phyloP scores from a whole-genome alignment of 2,113 vertebrate species.

The Silurus glanis region DNA sequence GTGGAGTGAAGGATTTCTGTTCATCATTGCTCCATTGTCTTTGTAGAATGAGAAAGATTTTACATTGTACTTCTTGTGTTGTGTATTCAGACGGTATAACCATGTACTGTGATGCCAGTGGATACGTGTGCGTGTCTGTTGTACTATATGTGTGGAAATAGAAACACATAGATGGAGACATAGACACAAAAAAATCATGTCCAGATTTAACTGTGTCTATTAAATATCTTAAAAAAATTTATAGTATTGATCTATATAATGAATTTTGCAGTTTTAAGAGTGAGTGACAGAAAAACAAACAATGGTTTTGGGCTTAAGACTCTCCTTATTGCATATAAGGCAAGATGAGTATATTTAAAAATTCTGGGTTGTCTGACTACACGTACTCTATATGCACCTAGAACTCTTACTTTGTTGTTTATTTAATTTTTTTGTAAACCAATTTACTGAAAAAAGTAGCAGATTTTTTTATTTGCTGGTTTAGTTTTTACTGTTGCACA shows the following conservation, averaged over 20 bases:
- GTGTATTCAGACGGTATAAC: neutral
- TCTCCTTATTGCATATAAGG: constrained; percentile 14
- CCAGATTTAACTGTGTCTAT: neutral
- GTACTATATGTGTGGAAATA: constrained; percentile 16
- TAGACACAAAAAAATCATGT: constrained; percentile 12
- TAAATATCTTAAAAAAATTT: neutral
- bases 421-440: neutral
- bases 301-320: neutral
- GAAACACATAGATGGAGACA: constrained; percentile 17
- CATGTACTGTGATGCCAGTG: constrained; percentile 27
- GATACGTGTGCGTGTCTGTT: constrained; percentile 3
- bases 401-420: neutral
- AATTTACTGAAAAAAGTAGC: neutral
- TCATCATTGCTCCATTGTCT: constrained; percentile 40
- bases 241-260: neutral
- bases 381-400: neutral
- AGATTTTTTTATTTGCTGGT: too few species aligned
- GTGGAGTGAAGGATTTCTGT: constrained; percentile 42
- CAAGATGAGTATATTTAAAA: constrained; percentile 29
- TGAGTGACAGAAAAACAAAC: neutral
- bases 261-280: neutral
- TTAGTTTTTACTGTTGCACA: neutral
- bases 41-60: constrained; percentile 3
- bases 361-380: constrained; percentile 22
- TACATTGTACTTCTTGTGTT: too few species aligned